A percentile compares a stretch with the other conserved stretches of the same genome.
phyloP scores from a whole-genome alignment of 2,888 invertebrate genomes.

The Poecilobothrus nobilitatus region DNA sequence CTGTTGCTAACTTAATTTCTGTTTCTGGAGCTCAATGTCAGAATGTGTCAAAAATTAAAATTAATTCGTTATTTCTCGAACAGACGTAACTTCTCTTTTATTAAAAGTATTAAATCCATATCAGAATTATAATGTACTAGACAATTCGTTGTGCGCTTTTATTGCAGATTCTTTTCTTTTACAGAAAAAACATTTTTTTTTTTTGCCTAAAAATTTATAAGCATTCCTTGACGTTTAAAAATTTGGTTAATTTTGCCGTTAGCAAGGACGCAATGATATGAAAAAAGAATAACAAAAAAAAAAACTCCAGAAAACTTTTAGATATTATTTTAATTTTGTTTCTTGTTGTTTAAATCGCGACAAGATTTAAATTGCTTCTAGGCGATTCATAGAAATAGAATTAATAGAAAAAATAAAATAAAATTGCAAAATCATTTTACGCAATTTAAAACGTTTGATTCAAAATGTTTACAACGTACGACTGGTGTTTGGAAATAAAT shows the following conservation, averaged over 20 bases:
- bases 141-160: too few relatives aligned
- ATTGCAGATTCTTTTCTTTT: too few relatives aligned
- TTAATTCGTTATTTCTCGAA: neutral
- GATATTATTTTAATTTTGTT: neutral
- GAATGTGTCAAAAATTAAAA: slow-evolving; percentile 1
- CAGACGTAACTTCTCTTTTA: too few relatives aligned
- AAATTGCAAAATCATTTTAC: neutral
- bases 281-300: neutral
- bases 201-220: too few relatives aligned
- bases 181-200: too few relatives aligned
- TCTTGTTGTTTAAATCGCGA: neutral
- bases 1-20: too few relatives aligned
- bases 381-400: neutral
- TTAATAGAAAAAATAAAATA: neutral
- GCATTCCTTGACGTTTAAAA: neutral
- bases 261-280: neutral
- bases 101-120: neutral
- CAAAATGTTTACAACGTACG: too few relatives aligned
- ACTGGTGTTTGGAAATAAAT: too few relatives aligned
- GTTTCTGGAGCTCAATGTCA: neutral
- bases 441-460: neutral
- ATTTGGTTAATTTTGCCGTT: neutral
- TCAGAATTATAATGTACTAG: neutral
- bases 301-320: neutral
- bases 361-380: neutral